phyloP scores from a whole-genome alignment of 2,888 invertebrate genomes.

The Andrena fulva region DNA sequence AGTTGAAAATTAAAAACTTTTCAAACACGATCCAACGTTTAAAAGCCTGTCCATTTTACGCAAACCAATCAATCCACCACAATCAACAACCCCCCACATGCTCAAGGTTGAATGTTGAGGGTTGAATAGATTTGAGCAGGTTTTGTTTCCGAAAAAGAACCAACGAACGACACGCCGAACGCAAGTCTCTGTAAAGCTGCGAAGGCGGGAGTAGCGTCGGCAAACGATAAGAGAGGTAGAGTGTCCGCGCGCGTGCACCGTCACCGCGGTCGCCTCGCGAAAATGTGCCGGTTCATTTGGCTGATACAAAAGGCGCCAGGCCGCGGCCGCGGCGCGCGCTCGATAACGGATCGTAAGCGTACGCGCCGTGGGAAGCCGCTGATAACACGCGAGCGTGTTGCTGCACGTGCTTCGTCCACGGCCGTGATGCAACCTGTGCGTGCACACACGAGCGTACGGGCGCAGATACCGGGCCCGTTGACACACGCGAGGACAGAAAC shows the following conservation, averaged over 20 bases:
- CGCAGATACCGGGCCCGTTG: constrained; percentile 30
- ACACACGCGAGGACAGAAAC: constrained; percentile 6
- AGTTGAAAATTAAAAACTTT: too few species aligned
- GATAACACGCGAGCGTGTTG: constrained; percentile 60
- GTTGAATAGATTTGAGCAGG: too few species aligned
- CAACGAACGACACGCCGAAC: not conserved
- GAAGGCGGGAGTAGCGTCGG: not conserved
- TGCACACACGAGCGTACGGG: constrained; percentile 15
- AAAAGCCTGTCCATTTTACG: too few species aligned
- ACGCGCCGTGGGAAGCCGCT: constrained; percentile 59
- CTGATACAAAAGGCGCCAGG: constrained; percentile 60
- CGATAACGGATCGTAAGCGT: constrained; percentile 63
- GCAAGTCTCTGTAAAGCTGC: not conserved
- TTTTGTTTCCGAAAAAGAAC: too few species aligned
- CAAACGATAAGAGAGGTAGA: constrained; percentile 21
- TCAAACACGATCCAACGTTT: too few species aligned
- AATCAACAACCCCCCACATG: too few species aligned
- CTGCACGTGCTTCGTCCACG: constrained; percentile 51
- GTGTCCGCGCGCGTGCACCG: constrained; percentile 28
- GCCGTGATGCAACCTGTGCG: constrained; percentile 56
- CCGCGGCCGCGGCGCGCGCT: constrained; percentile 40
- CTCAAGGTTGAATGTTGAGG: too few species aligned
- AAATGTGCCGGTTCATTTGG: constrained; percentile 57
- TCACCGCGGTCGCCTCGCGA: constrained; percentile 36
- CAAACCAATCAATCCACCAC: too few species aligned